Base-by-base conservation (phyloP, 2,888 invertebrate species). In the Lathronympha strigana region DNA sequence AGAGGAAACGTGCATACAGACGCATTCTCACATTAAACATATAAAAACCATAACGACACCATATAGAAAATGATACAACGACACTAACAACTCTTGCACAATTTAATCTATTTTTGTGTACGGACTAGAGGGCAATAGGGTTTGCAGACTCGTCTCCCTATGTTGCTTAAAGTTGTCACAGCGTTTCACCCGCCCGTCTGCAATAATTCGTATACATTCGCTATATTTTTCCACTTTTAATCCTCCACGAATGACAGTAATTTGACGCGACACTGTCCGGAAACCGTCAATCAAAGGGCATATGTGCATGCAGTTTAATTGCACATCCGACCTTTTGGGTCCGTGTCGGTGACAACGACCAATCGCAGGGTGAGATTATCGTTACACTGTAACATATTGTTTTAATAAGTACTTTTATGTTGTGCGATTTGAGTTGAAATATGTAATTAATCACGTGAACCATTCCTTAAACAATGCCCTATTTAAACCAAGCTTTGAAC, bases 331-430 rank as follows among this genome's bases (percentile, higher is more conserved):
- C 43, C 4, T 43, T 55, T 25, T 17, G 11, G 1, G 9, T 38
- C 45, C 5, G 13, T 17, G 13, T 4, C 11, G 8, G 28, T 57
- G 19, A 62, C 45, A 63, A 57, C 61, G 61, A 71, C 73, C 75
- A 74, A 76, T 78, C 79, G 77, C 76, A 74, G 66, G 31, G 43
- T 23, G 33, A 67, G 43, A 49, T 71, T 72, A 73, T 76, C 74
- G 73, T 71, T 38, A 21, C 31, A 13, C 28, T 45, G 17, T 33
- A 57, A 57, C n/a, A n/a, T n/a, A n/a, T 33, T 19, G 43, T 58
- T 53, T 33, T 40, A 63, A 63, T 63, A 33, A 40, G 38, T 9
- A 33, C 38, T 40, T 31, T 28, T 33, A 38, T 49, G 4, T 17
- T 8, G 8, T 40, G 2, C 4, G 4, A 5, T 40, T 17, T n/a